Conservation (phyloP, 2,113 vertebrate genomes). For the Oxyruncus cristatus region DNA sequence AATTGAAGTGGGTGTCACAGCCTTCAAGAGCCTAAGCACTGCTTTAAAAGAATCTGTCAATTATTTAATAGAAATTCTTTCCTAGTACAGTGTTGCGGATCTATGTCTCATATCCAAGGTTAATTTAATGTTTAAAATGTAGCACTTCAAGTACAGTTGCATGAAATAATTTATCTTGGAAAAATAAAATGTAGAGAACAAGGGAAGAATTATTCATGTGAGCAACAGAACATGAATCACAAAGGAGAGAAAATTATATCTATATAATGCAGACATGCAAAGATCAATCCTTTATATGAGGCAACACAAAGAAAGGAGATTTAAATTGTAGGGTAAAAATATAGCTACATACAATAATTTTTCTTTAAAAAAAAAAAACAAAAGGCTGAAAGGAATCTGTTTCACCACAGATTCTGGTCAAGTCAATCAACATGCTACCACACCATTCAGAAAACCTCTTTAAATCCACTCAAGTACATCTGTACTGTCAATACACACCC, state of each 20-base stretch:
- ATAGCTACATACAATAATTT: background rate
- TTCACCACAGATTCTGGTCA: background rate
- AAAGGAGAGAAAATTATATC: background rate
- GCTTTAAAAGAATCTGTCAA: constrained; percentile 16
- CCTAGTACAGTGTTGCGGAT: background rate
- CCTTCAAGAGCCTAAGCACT: background rate
- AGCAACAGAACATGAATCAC: background rate
- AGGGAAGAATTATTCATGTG: background rate
- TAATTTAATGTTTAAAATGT: constrained; percentile 30
- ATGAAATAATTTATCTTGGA: background rate
- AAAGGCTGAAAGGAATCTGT: background rate
- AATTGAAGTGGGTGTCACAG: background rate
- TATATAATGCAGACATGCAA: background rate
- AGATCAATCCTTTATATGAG: background rate
- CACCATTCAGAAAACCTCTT: background rate
- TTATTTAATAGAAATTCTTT: constrained; percentile 2
- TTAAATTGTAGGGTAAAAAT: background rate
- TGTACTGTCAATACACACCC: background rate
- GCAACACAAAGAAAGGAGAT: background rate
- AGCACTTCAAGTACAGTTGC: background rate
- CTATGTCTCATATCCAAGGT: background rate
- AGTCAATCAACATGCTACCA: background rate
- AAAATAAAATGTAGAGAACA: background rate
- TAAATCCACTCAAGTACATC: background rate
- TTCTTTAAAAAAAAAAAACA: too few species aligned